Evolutionary conservation across 2,113 vertebrate genomes (phyloP).

Genomic region (Choloepus hoffmanni): DNA sequence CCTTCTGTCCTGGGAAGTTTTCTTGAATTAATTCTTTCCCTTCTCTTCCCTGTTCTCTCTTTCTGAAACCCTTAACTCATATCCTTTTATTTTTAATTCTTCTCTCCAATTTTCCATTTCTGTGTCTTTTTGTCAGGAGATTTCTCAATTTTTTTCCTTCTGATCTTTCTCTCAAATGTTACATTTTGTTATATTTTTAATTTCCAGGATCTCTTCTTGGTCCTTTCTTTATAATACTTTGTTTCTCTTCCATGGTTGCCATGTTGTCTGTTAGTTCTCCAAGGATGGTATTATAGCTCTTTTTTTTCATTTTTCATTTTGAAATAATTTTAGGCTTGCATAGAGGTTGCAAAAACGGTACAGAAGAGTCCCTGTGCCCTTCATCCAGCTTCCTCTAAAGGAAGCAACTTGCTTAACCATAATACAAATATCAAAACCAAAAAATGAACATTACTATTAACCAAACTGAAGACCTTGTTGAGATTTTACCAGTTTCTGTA

Average conservation of each 20-base stretch:
- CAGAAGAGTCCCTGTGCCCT: conserved; percentile 23
- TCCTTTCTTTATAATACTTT: conserved; percentile 23
- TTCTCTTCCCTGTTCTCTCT: neutral
- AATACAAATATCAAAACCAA: neutral
- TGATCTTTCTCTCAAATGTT: neutral
- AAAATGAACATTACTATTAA: neutral
- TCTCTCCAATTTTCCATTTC: neutral
- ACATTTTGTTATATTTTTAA: conserved; percentile 14
- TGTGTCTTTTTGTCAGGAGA: neutral
- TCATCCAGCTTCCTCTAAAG: neutral
- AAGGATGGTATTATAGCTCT: neutral
- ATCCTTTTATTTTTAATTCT: neutral
- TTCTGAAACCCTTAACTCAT: conserved; percentile 1
- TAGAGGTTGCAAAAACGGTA: conserved; percentile 38
- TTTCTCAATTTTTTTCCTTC: conserved; percentile 23
- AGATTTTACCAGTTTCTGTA: neutral
- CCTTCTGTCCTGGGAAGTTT: neutral
- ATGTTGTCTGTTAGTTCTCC: neutral
- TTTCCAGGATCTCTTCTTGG: neutral
- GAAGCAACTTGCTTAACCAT: neutral
- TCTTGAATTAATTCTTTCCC: conserved; percentile 4
- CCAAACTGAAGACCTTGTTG: neutral
- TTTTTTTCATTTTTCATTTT: conserved; percentile 29
- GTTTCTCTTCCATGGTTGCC: conserved; percentile 31
- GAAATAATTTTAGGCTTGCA: conserved; percentile 55